Percentiles rank a stretch among this genome's conserved stretches.
Evolutionary conservation across 2,888 invertebrate genomes (phyloP).

Genomic region (Mythimna lalbum): DNA sequence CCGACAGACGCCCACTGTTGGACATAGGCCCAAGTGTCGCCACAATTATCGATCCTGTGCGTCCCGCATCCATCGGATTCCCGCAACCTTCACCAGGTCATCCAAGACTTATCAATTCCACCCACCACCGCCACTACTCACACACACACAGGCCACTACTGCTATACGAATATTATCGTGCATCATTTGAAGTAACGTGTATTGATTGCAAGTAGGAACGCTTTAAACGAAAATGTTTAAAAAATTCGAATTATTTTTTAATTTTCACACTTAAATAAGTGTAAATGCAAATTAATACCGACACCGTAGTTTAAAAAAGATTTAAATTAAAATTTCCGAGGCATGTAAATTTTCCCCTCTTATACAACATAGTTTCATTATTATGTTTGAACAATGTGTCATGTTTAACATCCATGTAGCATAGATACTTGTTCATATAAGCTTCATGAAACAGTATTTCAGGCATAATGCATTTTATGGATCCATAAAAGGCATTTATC

Average conservation of each 20-base stretch:
- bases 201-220: not conserved
- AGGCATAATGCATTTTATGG: constrained; percentile 52
- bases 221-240: not conserved
- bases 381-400: constrained; percentile 17
- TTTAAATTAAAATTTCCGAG: not conserved
- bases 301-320: not conserved
- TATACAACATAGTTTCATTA: not conserved
- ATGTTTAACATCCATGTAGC: not conserved
- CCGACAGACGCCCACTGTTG: too few species aligned
- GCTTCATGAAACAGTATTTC: constrained; percentile 40
- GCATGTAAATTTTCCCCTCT: not conserved
- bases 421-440: not conserved
- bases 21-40: too few species aligned
- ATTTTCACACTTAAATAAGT: not conserved
- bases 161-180: too few species aligned
- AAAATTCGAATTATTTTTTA: not conserved
- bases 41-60: too few species aligned
- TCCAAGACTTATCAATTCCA: too few species aligned
- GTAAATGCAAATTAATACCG: not conserved
- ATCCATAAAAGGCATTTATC: constrained; percentile 64
- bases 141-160: too few species aligned
- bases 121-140: too few species aligned
- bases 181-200: not conserved
- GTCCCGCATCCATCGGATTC: too few species aligned
- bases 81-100: too few species aligned